Base-by-base conservation (phyloP, 2,888 invertebrate species). In the Melinaea marsaeus region DNA sequence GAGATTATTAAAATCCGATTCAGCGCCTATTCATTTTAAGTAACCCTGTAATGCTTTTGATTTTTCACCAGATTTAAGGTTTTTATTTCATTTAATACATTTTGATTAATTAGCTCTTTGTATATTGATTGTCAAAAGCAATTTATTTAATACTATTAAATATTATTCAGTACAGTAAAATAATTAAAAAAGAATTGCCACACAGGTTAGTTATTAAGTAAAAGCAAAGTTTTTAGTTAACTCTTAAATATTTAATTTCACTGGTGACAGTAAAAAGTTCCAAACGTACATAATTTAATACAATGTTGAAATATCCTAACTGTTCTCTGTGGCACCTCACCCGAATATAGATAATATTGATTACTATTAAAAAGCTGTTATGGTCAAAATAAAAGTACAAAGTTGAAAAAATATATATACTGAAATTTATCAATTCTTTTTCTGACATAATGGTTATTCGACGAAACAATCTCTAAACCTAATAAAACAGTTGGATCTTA, bases 401-500 rank as follows among this genome's bases (percentile, higher is more conserved):
- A 87, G 87, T 87, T 82, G 85, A 78, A 78, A 42, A 46, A 58
- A 47, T 32, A 22, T 4, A 57, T 61, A 56, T 55, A 34, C 13
- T 74, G 72, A 71, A 64, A 65, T 69, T 69, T 72, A n/a, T 46
- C 4, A 37, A 37, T 37, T 37, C 4, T 37, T 37, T 37, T 37
- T 37, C 37, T 37, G 2, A 37, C 1, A 42, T 86, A 86, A 85
- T 79, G 79, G 77, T 75, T 74, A 81, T 77, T 78, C 76, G 76
- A 76, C 80, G 78, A 82, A 83, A 81, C 85, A 78, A 84, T 81
- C 77, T 76, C 78, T 75, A 76, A 82, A 80, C 80, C 82, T 83
- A 86, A 84, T 87, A 87, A 87, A 88, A 86, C 86, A 84, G 83
- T 84, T 79, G 84, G 85, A 84, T 84, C 86, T 88, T 89, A 86